Evolutionary conservation across 2,113 vertebrate genomes (phyloP).

Genomic region (Prionailurus viverrinus): DNA sequence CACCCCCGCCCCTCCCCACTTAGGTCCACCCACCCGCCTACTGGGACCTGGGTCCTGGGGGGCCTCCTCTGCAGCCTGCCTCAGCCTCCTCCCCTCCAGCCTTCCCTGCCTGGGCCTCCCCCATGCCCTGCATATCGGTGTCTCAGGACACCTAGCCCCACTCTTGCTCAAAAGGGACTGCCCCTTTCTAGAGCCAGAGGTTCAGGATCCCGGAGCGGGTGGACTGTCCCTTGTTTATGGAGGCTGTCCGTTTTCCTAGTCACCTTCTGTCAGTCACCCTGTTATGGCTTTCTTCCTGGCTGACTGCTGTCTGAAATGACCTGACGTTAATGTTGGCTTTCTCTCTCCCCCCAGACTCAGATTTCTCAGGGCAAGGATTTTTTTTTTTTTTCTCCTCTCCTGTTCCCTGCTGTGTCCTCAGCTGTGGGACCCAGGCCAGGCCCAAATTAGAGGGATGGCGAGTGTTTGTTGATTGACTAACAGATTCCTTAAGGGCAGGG

Average conservation of each 20-base stretch:
- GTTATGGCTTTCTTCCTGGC: neutral
- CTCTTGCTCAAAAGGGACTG: neutral
- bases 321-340: neutral
- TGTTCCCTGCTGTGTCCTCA: neutral
- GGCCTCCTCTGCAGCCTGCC: neutral
- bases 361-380: neutral
- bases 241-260: too few relatives aligned
- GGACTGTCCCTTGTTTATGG: neutral
- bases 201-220: neutral
- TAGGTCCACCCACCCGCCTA: neutral
- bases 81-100: too few relatives aligned
- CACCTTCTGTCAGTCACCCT: rapidly evolving
- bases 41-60: neutral
- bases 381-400: neutral
- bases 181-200: neutral
- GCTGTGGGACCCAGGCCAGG: neutral
- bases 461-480: constrained; percentile 46
- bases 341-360: too few relatives aligned
- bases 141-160: neutral
- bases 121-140: neutral
- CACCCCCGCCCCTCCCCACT: rapidly evolving
- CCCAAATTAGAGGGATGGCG: neutral
- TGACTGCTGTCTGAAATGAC: neutral
- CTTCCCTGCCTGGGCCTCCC: neutral
- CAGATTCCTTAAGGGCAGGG: neutral